Conservation (phyloP, 2,888 invertebrate species). For the Mimachlamys varia region DNA sequence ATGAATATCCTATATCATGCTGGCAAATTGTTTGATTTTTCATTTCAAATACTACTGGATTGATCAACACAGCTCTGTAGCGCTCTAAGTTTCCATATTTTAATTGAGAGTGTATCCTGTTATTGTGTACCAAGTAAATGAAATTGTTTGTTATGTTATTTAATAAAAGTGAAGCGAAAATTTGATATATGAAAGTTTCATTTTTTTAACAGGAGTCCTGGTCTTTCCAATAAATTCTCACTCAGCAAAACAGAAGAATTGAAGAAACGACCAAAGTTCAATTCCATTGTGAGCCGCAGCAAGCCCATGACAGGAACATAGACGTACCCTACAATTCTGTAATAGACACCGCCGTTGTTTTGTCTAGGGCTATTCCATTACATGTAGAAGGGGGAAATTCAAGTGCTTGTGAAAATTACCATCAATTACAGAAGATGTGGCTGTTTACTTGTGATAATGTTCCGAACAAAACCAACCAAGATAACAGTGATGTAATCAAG, state of each 20-base stretch:
- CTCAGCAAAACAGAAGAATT: slow-evolving; percentile 75
- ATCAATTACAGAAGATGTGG: background rate
- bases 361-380: background rate
- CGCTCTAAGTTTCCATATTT: too few relatives aligned
- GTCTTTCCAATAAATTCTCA: slow-evolving; percentile 75
- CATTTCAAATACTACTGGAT: too few relatives aligned
- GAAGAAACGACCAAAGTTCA: slow-evolving; percentile 78
- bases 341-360: background rate
- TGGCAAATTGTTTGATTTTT: too few relatives aligned
- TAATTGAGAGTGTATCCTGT: too few relatives aligned
- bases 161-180: too few relatives aligned
- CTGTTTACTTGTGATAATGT: background rate
- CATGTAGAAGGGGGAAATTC: background rate
- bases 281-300: slow-evolving; percentile 63
- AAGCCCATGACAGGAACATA: slow-evolving; percentile 42
- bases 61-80: too few relatives aligned
- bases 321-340: background rate
- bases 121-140: too few relatives aligned
- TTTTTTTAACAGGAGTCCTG: slow-evolving; percentile 71
- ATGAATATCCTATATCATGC: too few relatives aligned
- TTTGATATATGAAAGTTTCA: background rate
- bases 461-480: too few relatives aligned
- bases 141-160: too few relatives aligned
- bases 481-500: too few relatives aligned
- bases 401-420: background rate